A percentile compares a stretch with the other conserved stretches of the same genome.
phyloP scores from a whole-genome alignment of 2,113 vertebrate genomes.

The Dinomys branickii region DNA sequence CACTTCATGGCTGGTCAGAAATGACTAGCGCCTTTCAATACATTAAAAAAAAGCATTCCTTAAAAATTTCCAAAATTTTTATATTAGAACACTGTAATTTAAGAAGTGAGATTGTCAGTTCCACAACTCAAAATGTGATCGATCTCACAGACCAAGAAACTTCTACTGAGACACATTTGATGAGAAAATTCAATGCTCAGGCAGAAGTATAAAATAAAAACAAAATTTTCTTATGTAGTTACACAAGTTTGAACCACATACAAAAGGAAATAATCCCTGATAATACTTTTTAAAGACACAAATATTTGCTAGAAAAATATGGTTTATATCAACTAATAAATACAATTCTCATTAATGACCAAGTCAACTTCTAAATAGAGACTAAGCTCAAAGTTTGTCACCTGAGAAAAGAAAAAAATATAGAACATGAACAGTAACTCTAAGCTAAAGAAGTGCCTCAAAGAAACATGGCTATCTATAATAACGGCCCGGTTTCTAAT shows the following conservation, averaged over 20 bases:
- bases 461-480: not conserved
- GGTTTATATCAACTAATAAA: not conserved
- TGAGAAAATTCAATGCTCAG: not conserved
- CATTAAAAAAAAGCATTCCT: not conserved
- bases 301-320: not conserved
- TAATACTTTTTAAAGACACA: conserved; percentile 1
- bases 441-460: not conserved
- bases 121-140: not conserved
- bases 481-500: not conserved
- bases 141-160: not conserved
- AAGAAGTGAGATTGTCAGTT: conserved; percentile 26
- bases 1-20: not conserved
- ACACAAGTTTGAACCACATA: not conserved
- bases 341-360: not conserved
- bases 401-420: not conserved
- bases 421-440: not conserved
- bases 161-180: not conserved
- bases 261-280: not conserved
- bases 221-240: not conserved
- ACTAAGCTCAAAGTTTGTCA: not conserved
- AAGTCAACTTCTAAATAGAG: not conserved
- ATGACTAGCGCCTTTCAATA: not conserved
- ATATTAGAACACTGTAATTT: not conserved
- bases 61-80: not conserved
- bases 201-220: not conserved